These are phyloP conservation scores for Littorina saxatilis DNA, from an alignment of 1,140 invertebrate species.

Conservation along the genomic window DNA sequence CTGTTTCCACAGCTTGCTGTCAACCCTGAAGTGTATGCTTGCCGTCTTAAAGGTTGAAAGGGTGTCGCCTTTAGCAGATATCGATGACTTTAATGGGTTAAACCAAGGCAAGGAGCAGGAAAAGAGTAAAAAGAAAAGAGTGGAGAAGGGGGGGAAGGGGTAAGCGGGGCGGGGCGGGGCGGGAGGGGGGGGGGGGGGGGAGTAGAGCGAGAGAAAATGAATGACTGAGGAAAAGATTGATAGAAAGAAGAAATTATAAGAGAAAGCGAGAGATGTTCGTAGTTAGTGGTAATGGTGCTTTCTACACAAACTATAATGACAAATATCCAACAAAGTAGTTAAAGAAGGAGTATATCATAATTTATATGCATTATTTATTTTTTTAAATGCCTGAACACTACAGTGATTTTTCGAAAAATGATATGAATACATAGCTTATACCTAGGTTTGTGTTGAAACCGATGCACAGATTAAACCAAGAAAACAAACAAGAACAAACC, in stretches of 20 bases:
- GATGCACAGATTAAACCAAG: no score
- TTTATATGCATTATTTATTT: no score
- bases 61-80: constrained; percentile 26
- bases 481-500: no score
- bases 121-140: neutral
- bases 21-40: constrained; percentile 2
- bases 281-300: no score
- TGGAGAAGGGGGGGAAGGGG: neutral
- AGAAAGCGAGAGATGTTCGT: neutral
- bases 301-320: no score
- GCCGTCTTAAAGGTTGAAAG: constrained; percentile 1
- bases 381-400: no score
- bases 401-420: no score
- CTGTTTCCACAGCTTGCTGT: constrained; percentile 10
- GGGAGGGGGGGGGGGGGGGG: neutral
- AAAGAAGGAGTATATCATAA: no score
- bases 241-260: neutral
- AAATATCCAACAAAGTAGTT: no score
- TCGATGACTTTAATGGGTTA: constrained; percentile 18
- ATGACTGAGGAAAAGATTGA: neutral
- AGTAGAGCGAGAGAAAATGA: neutral
- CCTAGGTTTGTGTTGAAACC: no score
- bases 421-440: no score
- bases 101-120: neutral
- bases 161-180: neutral